These are phyloP conservation scores for Alauda arvensis DNA, from an alignment of 2,797 vertebrate species.

Conservation along the genomic window DNA sequence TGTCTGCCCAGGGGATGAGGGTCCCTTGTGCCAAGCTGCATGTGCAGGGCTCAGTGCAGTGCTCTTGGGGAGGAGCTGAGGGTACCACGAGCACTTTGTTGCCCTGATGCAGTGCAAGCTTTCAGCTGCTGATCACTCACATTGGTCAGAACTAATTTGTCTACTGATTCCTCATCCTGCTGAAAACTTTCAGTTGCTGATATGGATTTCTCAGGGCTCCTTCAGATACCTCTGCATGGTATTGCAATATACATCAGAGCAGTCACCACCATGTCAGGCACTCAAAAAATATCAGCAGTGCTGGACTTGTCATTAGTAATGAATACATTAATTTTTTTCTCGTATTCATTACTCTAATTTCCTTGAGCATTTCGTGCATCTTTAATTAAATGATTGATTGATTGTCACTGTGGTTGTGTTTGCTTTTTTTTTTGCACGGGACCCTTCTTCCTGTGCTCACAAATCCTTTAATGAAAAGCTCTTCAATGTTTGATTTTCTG, in stretches of 20 bases:
- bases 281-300: background rate
- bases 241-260: background rate
- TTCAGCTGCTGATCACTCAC: conserved; percentile 5
- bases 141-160: conserved; percentile 18
- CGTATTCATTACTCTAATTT: background rate
- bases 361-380: background rate
- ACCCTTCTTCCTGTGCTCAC: background rate
- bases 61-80: background rate
- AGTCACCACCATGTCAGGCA: background rate
- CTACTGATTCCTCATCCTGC: background rate
- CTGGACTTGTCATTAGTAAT: background rate
- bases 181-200: background rate
- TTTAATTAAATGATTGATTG: conserved; percentile 1
- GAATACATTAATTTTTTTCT: background rate
- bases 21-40: fast-evolving
- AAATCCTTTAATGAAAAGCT: background rate
- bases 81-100: background rate
- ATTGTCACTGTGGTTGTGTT: background rate
- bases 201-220: background rate
- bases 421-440: background rate
- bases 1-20: background rate
- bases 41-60: background rate
- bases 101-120: background rate
- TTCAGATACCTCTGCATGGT: background rate
- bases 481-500: background rate